Percentiles rank a stretch among this genome's conserved stretches.
phyloP scores from a whole-genome alignment of 2,113 vertebrate species.

The Festucalex cinctus region DNA sequence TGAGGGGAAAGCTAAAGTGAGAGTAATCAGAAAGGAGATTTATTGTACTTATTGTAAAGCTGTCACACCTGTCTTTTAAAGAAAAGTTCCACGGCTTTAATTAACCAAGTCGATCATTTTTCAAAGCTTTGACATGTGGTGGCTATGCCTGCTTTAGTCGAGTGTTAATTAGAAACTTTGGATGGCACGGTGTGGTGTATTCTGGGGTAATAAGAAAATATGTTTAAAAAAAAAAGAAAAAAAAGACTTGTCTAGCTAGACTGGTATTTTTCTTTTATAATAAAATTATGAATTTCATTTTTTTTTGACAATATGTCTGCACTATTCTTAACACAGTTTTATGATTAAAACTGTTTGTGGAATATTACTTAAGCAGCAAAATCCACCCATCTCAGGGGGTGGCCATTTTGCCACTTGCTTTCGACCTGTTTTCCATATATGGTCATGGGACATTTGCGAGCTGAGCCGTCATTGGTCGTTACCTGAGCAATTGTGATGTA shows the following conservation, averaged over 20 bases:
- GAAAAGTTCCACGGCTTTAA: slow-evolving; percentile 55
- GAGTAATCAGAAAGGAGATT: slow-evolving; percentile 63
- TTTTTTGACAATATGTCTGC: no score
- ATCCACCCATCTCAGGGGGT: no score
- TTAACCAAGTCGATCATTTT: slow-evolving; percentile 66
- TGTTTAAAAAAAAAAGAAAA: background rate
- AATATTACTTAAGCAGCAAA: no score
- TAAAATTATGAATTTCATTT: background rate
- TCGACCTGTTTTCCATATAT: no score
- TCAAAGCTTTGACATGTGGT: slow-evolving; percentile 38
- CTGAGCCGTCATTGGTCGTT: no score
- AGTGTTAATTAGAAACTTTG: slow-evolving; percentile 49
- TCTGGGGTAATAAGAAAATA: background rate
- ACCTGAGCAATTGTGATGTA: no score
- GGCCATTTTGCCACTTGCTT: no score
- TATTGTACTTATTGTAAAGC: slow-evolving; percentile 61
- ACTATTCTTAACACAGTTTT: no score
- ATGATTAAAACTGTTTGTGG: no score
- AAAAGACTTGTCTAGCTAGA: background rate
- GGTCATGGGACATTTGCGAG: no score
- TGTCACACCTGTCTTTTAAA: slow-evolving; percentile 57
- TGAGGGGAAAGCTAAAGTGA: slow-evolving; percentile 46
- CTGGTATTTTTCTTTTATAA: background rate
- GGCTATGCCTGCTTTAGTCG: slow-evolving; percentile 43
- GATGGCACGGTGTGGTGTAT: slow-evolving; percentile 23